Conservation (phyloP, 2,888 invertebrate species). For the Drosophila leonis region DNA sequence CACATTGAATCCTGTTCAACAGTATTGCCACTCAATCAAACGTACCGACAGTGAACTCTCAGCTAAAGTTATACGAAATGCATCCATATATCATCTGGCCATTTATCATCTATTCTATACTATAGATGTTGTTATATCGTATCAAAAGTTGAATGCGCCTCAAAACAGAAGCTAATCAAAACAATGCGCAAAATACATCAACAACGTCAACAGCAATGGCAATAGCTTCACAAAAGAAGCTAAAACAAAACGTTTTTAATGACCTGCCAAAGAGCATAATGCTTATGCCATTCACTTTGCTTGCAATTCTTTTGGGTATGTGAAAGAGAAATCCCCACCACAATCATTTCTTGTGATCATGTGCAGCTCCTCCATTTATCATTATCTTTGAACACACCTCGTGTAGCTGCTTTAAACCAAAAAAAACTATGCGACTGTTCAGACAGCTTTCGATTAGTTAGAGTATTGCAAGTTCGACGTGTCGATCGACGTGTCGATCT, state of each 20-base stretch:
- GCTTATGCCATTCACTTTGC: background rate
- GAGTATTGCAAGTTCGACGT: background rate
- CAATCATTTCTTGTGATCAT: background rate
- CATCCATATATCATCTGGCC: slow-evolving; percentile 14
- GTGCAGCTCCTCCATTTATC: background rate
- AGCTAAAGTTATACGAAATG: slow-evolving; percentile 1
- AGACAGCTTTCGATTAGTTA: background rate
- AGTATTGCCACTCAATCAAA: slow-evolving; percentile 40
- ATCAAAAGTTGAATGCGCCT: slow-evolving; percentile 59
- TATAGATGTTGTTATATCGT: slow-evolving; percentile 19
- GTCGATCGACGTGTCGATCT: background rate
- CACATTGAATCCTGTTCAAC: slow-evolving; percentile 39
- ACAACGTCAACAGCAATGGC: background rate
- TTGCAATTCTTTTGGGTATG: background rate
- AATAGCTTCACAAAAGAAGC: slow-evolving; percentile 15
- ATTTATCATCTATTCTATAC: slow-evolving; percentile 35
- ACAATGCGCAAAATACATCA: slow-evolving; percentile 33
- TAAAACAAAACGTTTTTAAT: slow-evolving; percentile 19
- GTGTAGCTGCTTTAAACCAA: background rate
- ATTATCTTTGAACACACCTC: background rate
- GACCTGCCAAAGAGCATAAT: background rate
- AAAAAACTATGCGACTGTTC: background rate
- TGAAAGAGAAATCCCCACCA: background rate
- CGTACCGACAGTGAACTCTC: slow-evolving; percentile 23
- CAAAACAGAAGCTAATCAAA: slow-evolving; percentile 52